Evolutionary conservation across 2,113 vertebrate genomes (phyloP), one percentile per base, ranked within the genome.

Genomic region (Spea bombifrons): DNA sequence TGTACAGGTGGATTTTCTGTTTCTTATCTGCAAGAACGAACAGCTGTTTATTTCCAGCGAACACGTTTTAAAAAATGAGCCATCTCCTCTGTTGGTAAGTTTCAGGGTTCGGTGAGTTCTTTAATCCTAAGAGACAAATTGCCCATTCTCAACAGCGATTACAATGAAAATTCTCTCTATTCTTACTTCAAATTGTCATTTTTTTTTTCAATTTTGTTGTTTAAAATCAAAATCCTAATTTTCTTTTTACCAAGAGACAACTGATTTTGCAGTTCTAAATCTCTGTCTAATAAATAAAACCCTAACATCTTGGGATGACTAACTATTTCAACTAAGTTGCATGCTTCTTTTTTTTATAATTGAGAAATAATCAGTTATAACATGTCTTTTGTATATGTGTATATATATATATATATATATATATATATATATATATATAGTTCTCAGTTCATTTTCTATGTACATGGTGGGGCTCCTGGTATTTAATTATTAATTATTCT

Each of bases 1-100:
- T 47, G 13, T 47, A 30, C 59, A 65, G 72, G 47, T 65, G 46
- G 59, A 64, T n/a, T 75, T 66, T 75, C 17, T 75, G 63, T 80
- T 73, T 80, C 70, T 66, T 67, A 57, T 91, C 90, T 89, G 82
- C 91, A 94, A 98, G 96, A 98, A 92, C 89, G 91, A 95, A 91
- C 90, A 92, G 86, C 92, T 95, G 88, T 94, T 92, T 94, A 94
- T 99, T 94, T 88, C 94, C 92, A 95, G 89, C 92, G 94, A 96
- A 89, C 94, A 91, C 91, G 92, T 94, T 91, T 90, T 94, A 90
- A 94, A 93, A 93, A 92, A 93, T 85, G 87, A 89, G 84, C 90
- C 87, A 87, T 93, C 88, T 90, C 88, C 89, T 87, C 87, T 90
- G 89, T 90, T 85, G 95, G 94, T 95, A 95, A 96, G 95, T 97